These are phyloP conservation scores for Macropis europaea DNA, from an alignment of 2,888 invertebrate species.

Conservation along the genomic window DNA sequence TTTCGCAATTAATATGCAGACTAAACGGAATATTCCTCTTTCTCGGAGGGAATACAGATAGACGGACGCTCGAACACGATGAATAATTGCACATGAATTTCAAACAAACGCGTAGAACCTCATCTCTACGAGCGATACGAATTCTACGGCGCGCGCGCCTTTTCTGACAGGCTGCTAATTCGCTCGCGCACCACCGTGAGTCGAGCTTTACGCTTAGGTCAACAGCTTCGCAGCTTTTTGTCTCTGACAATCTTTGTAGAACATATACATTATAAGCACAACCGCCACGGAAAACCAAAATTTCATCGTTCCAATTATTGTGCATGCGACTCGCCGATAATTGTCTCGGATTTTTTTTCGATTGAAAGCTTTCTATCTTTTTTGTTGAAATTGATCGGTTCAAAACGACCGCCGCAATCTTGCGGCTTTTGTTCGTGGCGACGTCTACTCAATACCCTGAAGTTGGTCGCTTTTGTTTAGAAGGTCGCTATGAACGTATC, in stretches of 20 bases:
- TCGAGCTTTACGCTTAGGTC: background rate
- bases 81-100: conserved; percentile 2
- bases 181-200: background rate
- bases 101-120: background rate
- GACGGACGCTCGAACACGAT: background rate
- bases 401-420: background rate
- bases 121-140: conserved; percentile 14
- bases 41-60: background rate
- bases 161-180: conserved; percentile 18
- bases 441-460: too few relatives aligned
- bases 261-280: conserved; percentile 11
- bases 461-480: background rate
- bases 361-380: background rate
- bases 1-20: background rate
- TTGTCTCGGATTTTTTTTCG: background rate
- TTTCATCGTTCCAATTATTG: background rate
- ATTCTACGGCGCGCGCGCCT: conserved; percentile 39
- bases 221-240: background rate
- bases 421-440: conserved; percentile 8
- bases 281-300: conserved; percentile 11
- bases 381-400: conserved; percentile 1
- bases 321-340: background rate
- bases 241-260: conserved; percentile 4
- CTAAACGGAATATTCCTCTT: background rate
- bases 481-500: background rate